Evolutionary conservation across 2,888 invertebrate genomes (phyloP).

Genomic region (Tribolium freemani): DNA sequence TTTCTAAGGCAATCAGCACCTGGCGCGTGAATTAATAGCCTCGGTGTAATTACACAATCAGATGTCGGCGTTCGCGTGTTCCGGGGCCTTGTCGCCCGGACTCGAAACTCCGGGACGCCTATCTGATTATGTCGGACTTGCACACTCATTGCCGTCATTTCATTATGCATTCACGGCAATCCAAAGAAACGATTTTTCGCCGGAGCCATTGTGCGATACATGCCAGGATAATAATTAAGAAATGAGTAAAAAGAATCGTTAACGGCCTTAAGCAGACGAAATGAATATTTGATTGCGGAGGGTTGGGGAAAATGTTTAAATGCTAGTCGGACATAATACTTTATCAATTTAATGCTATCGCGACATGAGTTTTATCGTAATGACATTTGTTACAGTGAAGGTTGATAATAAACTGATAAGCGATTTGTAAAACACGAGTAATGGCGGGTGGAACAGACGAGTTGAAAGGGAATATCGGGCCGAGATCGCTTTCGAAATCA

Average conservation of each 20-base stretch:
- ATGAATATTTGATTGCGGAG: constrained; percentile 33
- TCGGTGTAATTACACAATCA: constrained; percentile 59
- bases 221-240: constrained; percentile 32
- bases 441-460: constrained; percentile 29
- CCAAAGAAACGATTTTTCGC: constrained; percentile 13
- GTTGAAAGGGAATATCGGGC: neutral
- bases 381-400: constrained; percentile 32
- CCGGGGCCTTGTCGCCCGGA: constrained; percentile 50
- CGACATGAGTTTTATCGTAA: constrained; percentile 38
- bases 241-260: constrained; percentile 25
- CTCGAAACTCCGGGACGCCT: constrained; percentile 53
- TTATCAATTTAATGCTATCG: constrained; percentile 39
- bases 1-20: constrained; percentile 41
- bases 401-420: constrained; percentile 35
- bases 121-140: constrained; percentile 53
- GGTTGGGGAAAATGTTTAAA: constrained; percentile 24
- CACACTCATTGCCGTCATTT: constrained; percentile 38
- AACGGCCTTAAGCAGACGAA: constrained; percentile 19
- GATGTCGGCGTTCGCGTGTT: constrained; percentile 57
- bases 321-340: constrained; percentile 35
- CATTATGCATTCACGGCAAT: constrained; percentile 36
- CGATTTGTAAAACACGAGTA: constrained; percentile 40
- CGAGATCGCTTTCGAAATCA: constrained; percentile 4
- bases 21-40: constrained; percentile 55
- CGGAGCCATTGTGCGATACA: constrained; percentile 14